Evolutionary conservation across 2,888 invertebrate species (phyloP).

Genomic region (Oligia strigilis): DNA sequence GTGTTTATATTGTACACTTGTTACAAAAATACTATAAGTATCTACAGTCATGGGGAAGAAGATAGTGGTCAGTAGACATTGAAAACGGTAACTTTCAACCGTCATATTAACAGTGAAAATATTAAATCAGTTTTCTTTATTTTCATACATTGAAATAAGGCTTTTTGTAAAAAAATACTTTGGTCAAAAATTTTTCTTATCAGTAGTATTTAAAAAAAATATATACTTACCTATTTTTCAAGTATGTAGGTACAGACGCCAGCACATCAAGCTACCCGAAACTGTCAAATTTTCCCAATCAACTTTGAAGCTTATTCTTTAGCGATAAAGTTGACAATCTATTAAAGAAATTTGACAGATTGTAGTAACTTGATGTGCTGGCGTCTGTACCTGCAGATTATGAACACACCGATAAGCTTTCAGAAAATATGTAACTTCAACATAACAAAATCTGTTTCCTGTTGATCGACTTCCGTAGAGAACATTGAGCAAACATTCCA

Average conservation of each 20-base stretch:
- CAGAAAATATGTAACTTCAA: constrained; percentile 1
- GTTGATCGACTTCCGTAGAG: constrained; percentile 38
- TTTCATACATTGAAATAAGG: background rate
- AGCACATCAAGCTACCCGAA: too few relatives aligned
- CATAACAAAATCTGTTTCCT: constrained; percentile 1
- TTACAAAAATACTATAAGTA: background rate
- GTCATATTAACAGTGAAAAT: background rate
- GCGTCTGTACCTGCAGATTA: background rate
- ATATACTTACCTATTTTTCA: too few relatives aligned
- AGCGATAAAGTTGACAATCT: too few relatives aligned
- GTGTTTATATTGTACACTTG: background rate
- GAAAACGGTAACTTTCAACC: background rate
- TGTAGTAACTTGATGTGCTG: too few relatives aligned
- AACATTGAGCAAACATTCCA: constrained; percentile 32
- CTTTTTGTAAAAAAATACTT: too few relatives aligned
- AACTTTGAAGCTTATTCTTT: too few relatives aligned
- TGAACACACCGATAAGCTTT: background rate
- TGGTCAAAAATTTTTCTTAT: too few relatives aligned
- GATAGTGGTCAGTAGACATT: background rate
- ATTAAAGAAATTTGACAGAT: too few relatives aligned
- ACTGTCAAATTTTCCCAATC: too few relatives aligned
- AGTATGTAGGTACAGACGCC: too few relatives aligned
- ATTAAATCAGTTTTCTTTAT: background rate
- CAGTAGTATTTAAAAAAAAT: too few relatives aligned
- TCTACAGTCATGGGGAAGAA: background rate